A percentile compares a stretch with the other conserved stretches of the same genome.
phyloP scores from a whole-genome alignment of 2,113 vertebrate species.

The Hyla sarda region DNA sequence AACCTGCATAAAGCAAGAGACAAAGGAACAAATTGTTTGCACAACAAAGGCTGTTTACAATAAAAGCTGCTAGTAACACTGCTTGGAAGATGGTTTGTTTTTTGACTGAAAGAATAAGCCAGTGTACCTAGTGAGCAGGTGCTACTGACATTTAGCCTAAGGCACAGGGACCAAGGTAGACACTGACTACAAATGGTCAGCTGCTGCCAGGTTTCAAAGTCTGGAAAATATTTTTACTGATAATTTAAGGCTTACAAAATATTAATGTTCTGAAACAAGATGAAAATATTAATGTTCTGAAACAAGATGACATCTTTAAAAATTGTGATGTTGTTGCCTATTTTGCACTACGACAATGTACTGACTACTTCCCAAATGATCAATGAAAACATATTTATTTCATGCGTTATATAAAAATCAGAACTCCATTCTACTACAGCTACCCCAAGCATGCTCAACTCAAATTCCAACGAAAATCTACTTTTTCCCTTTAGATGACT shows the following conservation, averaged over 20 bases:
- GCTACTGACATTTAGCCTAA: neutral
- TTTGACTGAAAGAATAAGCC: neutral
- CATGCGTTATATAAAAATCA: no score
- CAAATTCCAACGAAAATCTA: no score
- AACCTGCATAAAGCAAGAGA: neutral
- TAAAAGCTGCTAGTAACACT: neutral
- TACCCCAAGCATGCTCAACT: no score
- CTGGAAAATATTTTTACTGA: slow-evolving; percentile 3
- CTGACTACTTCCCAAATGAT: neutral
- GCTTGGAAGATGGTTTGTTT: neutral
- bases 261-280: neutral
- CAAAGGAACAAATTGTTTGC: neutral
- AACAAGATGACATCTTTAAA: neutral
- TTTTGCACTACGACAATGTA: neutral
- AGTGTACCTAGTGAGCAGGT: neutral
- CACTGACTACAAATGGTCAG: neutral
- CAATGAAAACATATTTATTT: no score
- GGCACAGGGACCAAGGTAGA: neutral
- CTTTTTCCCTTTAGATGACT: no score
- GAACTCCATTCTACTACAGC: no score
- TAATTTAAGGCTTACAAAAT: slow-evolving; percentile 10
- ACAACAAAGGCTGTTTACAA: slow-evolving; percentile 10
- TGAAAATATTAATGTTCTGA: neutral
- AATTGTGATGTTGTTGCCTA: neutral
- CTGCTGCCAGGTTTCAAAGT: neutral